Evolutionary conservation across 2,797 vertebrate species (phyloP).

Genomic region (Falco naumanni): DNA sequence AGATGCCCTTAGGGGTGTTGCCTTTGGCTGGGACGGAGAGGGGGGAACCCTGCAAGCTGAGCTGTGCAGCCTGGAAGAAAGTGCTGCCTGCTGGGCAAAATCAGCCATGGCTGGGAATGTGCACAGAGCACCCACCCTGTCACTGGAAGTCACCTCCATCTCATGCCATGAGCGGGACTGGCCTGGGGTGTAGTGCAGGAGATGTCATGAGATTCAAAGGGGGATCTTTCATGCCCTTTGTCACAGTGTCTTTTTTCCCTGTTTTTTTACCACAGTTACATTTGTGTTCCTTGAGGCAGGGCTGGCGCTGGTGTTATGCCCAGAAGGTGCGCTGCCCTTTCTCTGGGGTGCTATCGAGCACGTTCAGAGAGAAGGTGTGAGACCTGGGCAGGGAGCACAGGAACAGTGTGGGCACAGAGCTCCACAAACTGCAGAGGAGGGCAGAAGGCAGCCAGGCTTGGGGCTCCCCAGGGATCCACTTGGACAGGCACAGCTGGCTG

Average conservation of each 20-base stretch:
- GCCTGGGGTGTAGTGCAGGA: not conserved
- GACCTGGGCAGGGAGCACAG: not conserved
- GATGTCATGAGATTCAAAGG: not conserved
- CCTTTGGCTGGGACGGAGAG: not conserved
- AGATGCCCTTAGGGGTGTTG: not conserved
- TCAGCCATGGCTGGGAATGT: not conserved
- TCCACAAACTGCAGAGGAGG: not conserved
- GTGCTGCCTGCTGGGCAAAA: not conserved
- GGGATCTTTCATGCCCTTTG: not conserved
- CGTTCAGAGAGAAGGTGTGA: not conserved
- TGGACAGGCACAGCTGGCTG: constrained; percentile 39
- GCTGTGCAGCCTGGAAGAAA: not conserved
- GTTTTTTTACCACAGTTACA: not conserved
- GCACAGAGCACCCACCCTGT: not conserved
- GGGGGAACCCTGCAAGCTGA: not conserved
- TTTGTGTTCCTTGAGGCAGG: not conserved
- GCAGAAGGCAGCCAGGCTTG: not conserved
- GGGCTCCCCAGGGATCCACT: constrained; percentile 20
- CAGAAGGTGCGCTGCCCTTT: not conserved
- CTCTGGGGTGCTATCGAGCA: not conserved
- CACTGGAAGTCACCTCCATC: accelerated
- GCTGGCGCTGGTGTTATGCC: not conserved
- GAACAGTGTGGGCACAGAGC: not conserved
- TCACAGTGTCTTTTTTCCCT: not conserved
- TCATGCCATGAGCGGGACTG: not conserved